These are phyloP conservation scores for Tachyglossus aculeatus DNA, from an alignment of 2,797 vertebrate genomes.

Conservation along the genomic window DNA sequence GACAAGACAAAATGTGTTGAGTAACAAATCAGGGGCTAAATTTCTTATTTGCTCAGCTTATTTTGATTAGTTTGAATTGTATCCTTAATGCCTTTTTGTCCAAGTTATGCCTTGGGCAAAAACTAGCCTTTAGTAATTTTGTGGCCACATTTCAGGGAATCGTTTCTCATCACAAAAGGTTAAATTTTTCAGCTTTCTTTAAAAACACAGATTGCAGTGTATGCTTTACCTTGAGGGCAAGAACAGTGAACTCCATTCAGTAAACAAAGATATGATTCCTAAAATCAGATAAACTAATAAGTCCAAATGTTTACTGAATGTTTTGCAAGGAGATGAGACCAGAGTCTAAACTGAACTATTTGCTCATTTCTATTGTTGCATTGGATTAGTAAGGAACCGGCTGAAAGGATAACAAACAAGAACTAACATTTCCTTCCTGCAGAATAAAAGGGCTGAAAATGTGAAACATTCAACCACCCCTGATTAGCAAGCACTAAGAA, in stretches of 20 bases:
- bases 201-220: constrained; percentile 60
- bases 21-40: not conserved
- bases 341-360: constrained; percentile 38
- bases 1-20: not conserved
- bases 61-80: not conserved
- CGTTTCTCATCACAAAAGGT: constrained; percentile 39
- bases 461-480: constrained; percentile 20
- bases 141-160: constrained; percentile 26
- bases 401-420: constrained; percentile 3
- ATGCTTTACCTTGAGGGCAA: constrained; percentile 69
- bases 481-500: constrained; percentile 20
- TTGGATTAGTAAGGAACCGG: not conserved
- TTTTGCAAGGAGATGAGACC: constrained; percentile 71
- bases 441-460: not conserved
- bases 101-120: not conserved
- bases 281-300: constrained; percentile 62
- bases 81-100: not conserved
- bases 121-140: constrained; percentile 36
- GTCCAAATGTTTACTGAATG: constrained; percentile 77
- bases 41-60: constrained; percentile 28
- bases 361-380: not conserved
- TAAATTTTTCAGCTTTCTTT: constrained; percentile 32
- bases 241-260: constrained; percentile 69
- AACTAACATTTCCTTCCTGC: constrained; percentile 6
- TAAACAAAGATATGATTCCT: constrained; percentile 67